A percentile compares a stretch with the other conserved stretches of the same genome.
These are phyloP conservation scores for Cerastis rubricosa DNA, from an alignment of 2,888 invertebrate species.

Conservation along the genomic window DNA sequence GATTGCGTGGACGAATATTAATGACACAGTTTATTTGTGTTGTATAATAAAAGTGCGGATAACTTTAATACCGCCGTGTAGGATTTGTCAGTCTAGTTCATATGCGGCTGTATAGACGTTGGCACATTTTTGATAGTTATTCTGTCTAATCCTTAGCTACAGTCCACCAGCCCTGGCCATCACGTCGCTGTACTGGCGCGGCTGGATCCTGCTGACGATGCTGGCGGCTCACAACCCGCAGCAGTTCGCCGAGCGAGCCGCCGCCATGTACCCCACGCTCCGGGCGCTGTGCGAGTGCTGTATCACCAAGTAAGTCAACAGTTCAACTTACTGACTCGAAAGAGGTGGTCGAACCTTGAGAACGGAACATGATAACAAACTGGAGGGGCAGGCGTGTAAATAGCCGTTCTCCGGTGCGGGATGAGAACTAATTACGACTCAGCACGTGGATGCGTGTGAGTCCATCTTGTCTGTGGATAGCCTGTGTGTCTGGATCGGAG, in stretches of 20 bases:
- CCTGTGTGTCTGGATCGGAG: too few species aligned
- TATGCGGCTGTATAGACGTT: background rate
- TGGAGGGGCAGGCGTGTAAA: too few species aligned
- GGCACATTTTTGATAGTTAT: background rate
- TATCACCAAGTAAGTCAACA: constrained; percentile 94
- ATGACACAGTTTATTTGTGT: background rate
- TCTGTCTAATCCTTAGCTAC: constrained; percentile 86
- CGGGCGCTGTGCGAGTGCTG: constrained; percentile 98
- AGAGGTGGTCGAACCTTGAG: too few species aligned
- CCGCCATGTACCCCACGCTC: constrained; percentile 97
- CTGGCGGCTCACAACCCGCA: constrained; percentile 98
- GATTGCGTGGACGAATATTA: background rate
- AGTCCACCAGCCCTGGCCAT: constrained; percentile 97
- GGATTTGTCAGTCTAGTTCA: background rate
- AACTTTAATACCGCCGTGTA: background rate
- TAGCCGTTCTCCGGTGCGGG: too few species aligned
- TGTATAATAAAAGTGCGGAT: background rate
- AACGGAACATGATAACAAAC: too few species aligned
- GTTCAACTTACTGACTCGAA: background rate
- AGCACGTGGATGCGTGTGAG: too few species aligned
- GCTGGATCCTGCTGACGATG: constrained; percentile 95
- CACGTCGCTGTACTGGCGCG: constrained; percentile 98
- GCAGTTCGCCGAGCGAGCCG: constrained; percentile 96
- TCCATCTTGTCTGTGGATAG: too few species aligned
- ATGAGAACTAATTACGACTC: too few species aligned